Evolutionary conservation across 1,140 invertebrate genomes (phyloP).

Genomic region (Luehdorfia chinensis): DNA sequence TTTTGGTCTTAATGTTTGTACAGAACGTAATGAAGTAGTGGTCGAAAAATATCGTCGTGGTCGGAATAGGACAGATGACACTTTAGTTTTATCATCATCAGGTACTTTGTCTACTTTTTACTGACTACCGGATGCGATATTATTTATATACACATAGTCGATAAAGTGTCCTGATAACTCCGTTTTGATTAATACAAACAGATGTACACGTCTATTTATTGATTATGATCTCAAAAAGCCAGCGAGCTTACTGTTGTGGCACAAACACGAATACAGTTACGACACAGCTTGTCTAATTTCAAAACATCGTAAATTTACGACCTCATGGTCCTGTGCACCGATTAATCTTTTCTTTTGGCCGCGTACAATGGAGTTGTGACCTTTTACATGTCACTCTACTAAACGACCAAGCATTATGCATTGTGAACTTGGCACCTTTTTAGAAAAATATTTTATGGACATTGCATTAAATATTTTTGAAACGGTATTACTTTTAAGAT

Average conservation of each 20-base stretch:
- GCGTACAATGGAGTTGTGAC: slow-evolving; percentile 29
- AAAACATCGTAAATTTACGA: slow-evolving; percentile 32
- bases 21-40: too few relatives aligned
- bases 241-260: too few relatives aligned
- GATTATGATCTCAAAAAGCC: too few relatives aligned
- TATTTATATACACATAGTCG: neutral
- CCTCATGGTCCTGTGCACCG: slow-evolving; percentile 24
- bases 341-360: slow-evolving; percentile 24
- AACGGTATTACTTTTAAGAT: neutral
- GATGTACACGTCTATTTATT: too few relatives aligned
- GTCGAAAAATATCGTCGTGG: too few relatives aligned
- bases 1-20: too few relatives aligned
- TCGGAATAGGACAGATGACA: too few relatives aligned
- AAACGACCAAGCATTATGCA: slow-evolving; percentile 6
- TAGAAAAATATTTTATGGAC: slow-evolving; percentile 2
- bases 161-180: too few relatives aligned
- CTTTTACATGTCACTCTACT: slow-evolving; percentile 19
- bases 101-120: too few relatives aligned
- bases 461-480: neutral
- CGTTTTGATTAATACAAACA: too few relatives aligned
- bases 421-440: slow-evolving; percentile 23
- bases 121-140: neutral
- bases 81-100: too few relatives aligned
- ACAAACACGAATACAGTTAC: slow-evolving; percentile 19
- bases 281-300: slow-evolving; percentile 18